phyloP scores from a whole-genome alignment of 1,140 invertebrate species.

The Pygmarrhopalites habei region DNA sequence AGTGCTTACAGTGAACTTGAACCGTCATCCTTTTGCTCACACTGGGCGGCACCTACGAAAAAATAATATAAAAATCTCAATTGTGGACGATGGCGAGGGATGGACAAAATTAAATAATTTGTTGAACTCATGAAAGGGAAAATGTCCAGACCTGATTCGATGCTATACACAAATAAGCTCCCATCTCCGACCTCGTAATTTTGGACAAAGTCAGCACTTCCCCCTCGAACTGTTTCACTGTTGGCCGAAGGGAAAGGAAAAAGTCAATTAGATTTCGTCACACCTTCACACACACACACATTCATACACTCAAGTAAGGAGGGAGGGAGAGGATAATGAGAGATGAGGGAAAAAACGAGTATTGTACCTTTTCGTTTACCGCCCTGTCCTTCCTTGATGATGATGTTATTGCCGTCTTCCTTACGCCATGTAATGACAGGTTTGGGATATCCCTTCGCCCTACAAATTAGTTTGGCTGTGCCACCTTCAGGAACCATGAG shows the following conservation, averaged over 20 bases:
- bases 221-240: slow-evolving; percentile 61
- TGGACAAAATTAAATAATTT: no score
- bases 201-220: slow-evolving; percentile 67
- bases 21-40: slow-evolving; percentile 63
- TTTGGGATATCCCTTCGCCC: slow-evolving; percentile 68
- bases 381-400: slow-evolving; percentile 57
- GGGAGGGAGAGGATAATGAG: no score
- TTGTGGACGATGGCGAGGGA: no score
- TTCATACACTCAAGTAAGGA: no score
- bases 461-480: slow-evolving; percentile 75
- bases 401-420: slow-evolving; percentile 75
- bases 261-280: no score
- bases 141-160: no score
- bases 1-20: slow-evolving; percentile 79
- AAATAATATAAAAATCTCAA: no score
- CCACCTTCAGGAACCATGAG: slow-evolving; percentile 70
- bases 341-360: no score
- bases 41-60: slow-evolving; percentile 55
- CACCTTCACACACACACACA: no score
- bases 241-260: neutral
- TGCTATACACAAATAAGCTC: slow-evolving; percentile 61
- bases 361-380: slow-evolving; percentile 61
- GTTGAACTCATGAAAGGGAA: no score
- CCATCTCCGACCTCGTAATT: slow-evolving; percentile 74
- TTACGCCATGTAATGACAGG: slow-evolving; percentile 78